Evolutionary conservation across 2,113 vertebrate genomes (phyloP), one percentile per base, ranked within the genome.

Genomic region (zebrafish (Danio rerio)): DNA sequence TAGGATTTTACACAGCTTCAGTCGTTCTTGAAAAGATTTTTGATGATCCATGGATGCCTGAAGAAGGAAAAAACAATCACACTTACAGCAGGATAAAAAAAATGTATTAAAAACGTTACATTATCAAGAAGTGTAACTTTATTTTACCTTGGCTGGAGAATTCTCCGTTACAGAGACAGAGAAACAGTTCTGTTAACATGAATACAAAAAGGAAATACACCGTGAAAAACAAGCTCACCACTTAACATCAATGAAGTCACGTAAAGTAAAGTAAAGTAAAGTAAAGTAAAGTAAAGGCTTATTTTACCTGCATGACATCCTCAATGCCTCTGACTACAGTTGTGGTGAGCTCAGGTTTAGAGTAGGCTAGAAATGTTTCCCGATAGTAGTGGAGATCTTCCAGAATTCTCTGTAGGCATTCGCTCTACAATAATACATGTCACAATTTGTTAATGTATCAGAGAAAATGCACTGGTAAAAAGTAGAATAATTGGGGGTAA

Each of bases 1-100:
- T 3, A 99, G 90, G 6, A 90, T 73, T 0, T 94, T 84, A 83
- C 96, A 98, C 50, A 96, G 92, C 20, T 77, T 86, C 84, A 94
- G 74, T 56, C 93, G 87, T 0, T 88, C 80, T 1, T 83, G 69
- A 56, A 91, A 95, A 16, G 84, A 84, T 76, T 81, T 90, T 0
- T 4, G 5, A 20, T 4, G 16, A 5, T 73, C 74, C 45, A 7
- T n/a, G 16, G 83, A 50, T 69, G 31, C 69, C 92, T 93, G 83
- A 3, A 18, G 43, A 50, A 1, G 78, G 52, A n/a, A 10, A 49
- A 71, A 6, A 50, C 0, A 78, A 42, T 81, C 62, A 88, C 42
- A 86, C 8, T 18, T 62, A 59, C 7, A 11, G 8, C 6, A 77
- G 6, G 1, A n/a, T 58, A 11, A 66, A 66, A 66, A 9, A 0